Base-by-base conservation (phyloP, 1,140 invertebrate species). In the Papilio glaucus region DNA sequence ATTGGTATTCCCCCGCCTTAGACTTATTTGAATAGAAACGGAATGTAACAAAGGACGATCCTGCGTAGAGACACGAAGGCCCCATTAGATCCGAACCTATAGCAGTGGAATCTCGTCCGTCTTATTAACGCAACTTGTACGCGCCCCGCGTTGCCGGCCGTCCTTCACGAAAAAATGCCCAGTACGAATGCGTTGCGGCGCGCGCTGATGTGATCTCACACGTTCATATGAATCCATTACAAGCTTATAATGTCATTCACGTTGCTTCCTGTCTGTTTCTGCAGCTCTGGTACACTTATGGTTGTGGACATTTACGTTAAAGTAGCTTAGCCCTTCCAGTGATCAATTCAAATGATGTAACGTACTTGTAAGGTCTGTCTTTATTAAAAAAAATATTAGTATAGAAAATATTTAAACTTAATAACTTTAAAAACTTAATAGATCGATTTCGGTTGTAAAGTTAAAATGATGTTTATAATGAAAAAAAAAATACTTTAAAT, bases 151-250 rank as follows among this genome's bases (percentile, higher is more conserved):
- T 88, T 81, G 81, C 49, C 67, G 21, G 71, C 72, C 77, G 84
- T 84, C 86, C 87, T 87, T 89, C 83, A 82, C 73, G 75, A 71
- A 78, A 75, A 84, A 87, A 80, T 81, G 76, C 78, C 72, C 73
- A 71, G 69, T 72, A 69, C 77, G 72, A 65, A 65, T 77, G 74
- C 73, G 76, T 82, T 83, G 85, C 75, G 81, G 79, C 83, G 84
- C 84, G 82, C 87, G 80, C 78, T 73, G 83, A 74, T 78, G 75
- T 80, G 71, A 78, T 83, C 76, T 78, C 73, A 45, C 71, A 69
- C 79, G 77, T 60, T 76, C 61, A 24, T 72, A 62, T 75, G 81
- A 79, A 83, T 80, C 61, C 33, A 79, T 69, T 77, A 77, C 42
- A 53, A 37, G n/a, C 29, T 69, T 69, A 49, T 69, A 33, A 49